These are phyloP conservation scores for Potamarius usumacintae DNA, from an alignment of 2,113 vertebrate species.

Conservation along the genomic window DNA sequence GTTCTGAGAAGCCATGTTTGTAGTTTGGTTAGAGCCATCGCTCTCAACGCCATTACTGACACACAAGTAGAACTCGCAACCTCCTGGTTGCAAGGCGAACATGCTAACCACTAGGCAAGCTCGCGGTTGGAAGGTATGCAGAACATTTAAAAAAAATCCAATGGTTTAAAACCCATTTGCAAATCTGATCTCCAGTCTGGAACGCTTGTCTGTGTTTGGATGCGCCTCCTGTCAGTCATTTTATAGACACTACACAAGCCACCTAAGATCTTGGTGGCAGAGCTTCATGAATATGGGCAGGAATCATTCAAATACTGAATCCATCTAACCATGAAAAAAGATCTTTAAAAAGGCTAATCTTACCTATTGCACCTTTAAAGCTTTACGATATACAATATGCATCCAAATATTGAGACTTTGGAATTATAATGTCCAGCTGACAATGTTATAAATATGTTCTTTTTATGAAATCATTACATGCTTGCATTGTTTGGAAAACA, in stretches of 20 bases:
- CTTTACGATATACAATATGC: neutral
- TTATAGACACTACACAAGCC: neutral
- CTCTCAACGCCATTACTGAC: no score
- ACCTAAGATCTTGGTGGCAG: neutral
- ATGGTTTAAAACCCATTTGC: neutral
- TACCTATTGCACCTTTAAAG: neutral
- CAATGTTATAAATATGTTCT: neutral
- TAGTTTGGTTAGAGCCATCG: no score
- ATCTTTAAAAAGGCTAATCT: neutral
- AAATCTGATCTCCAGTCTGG: neutral
- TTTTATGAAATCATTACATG: neutral
- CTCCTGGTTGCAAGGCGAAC: no score
- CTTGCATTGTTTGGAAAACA: neutral
- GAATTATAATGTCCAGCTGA: neutral
- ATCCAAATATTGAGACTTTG: neutral
- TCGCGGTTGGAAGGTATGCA: no score
- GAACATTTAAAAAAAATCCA: no score
- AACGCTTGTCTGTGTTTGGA: neutral
- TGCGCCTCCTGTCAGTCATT: neutral
- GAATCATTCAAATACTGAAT: neutral
- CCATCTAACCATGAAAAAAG: neutral
- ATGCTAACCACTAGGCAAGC: no score
- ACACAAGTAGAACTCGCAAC: no score
- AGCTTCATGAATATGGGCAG: neutral
- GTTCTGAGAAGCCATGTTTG: no score